A percentile compares a stretch with the other conserved stretches of the same genome.
Conservation (phyloP, 64 coral and sea anemone species). For the Pocillopora verrucosa region DNA sequence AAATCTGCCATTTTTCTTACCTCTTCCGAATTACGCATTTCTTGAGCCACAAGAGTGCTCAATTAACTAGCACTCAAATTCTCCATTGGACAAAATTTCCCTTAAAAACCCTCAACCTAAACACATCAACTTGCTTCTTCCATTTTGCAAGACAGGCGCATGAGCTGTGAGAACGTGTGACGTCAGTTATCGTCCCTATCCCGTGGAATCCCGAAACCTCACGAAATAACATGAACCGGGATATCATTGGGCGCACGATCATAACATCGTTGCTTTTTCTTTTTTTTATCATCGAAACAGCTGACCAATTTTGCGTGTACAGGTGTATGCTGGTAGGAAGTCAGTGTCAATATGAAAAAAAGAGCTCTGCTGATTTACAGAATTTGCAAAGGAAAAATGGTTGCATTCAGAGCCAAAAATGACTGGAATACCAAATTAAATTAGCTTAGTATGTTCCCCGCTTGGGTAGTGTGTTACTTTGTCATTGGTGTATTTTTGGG, state of each 20-base stretch:
- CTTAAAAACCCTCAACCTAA: not conserved
- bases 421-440: no score
- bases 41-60: conserved; percentile 12
- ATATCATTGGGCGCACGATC: no score
- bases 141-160: not conserved
- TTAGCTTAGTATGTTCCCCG: no score
- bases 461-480: no score
- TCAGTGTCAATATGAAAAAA: no score
- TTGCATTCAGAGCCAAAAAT: no score
- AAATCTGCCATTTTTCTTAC: not conserved
- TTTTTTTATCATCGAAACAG: no score
- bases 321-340: not conserved
- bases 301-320: not conserved
- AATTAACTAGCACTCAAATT: not conserved
- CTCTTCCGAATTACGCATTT: conserved; percentile 46
- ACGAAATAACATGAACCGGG: not conserved
- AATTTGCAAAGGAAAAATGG: no score
- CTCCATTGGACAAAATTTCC: conserved; percentile 7
- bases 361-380: no score
- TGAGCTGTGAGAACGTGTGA: not conserved
- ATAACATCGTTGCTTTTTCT: no score
- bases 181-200: not conserved
- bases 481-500: no score
- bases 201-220: not conserved
- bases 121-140: not conserved